Base-by-base conservation (phyloP, 1,140 invertebrate genomes). In the Tribolium castaneum region DNA sequence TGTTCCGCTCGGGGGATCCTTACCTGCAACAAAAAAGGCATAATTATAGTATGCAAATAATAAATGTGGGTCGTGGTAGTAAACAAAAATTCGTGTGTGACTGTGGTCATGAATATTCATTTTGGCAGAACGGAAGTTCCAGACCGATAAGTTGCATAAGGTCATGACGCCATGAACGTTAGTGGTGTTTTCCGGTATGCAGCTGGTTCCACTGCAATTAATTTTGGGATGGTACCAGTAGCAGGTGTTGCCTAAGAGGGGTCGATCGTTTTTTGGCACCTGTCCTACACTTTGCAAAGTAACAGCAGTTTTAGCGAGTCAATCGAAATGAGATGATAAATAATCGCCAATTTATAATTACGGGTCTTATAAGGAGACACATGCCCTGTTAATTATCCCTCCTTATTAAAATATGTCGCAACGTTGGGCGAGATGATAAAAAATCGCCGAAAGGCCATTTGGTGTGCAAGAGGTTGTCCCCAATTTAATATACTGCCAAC, bases 61-160 rank as follows among this genome's bases (percentile, higher is more conserved):
- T 9, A 66, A 66, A 66, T 35, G n/a, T 66, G 30, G 59, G 59
- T 66, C 59, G 12, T 34, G 45, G n/a, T 66, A 35, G 54, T 59
- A 30, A 25, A 59, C 14, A 34, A 66, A 66, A 66, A 35, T 66
- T 66, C 59, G 59, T 66, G 59, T 14, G 59, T 35, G 34, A 66
- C 30, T 12, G 19, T 9, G 10, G 59, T 12, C 30, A 66, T 66
- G 59, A 66, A 66, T 66, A 66, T 66, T 66, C 59, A 66, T 35
- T 66, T 59, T 10, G 54, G 54, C 10, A 9, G 30, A 66, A 30
- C 59, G 59, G 59, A 66, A 35, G 59, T 35, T 59, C 19, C n/a
- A 30, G 59, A 66, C 25, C 59, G 59, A 66, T 66, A 66, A 66
- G 59, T 66, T 66, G 59, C 25, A 66, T 66, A 66, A 66, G 59